Base-by-base conservation (phyloP, 2,113 vertebrate species). In the Burhinus bistriatus region DNA sequence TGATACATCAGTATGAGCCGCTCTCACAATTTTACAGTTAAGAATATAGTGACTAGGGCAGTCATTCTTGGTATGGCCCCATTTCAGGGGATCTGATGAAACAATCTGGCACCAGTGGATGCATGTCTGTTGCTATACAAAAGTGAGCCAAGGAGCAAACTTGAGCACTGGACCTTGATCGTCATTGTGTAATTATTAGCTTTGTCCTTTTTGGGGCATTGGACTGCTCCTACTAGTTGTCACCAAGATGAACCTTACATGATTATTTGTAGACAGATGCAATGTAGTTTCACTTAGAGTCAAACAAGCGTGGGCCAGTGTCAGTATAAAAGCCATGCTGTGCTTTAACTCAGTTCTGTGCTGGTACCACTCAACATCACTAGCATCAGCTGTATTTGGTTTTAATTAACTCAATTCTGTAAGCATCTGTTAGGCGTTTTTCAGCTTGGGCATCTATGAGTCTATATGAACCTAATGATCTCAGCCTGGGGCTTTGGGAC, bases 331-430 rank as follows among this genome's bases (percentile, higher is more conserved):
- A 93, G 18, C 34, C 32, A 52, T 29, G 18, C 29, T 75, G 44
- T 59, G 47, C 8, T 91, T 91, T 69, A 52, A 40, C 30, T 89
- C 65, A 34, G 15, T 49, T 72, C 47, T 75, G 4, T 69, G 12
- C 36, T 45, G 44, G 15, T 87, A 85, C 30, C n/a, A 40, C 40
- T 71, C 45, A 51, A 45, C 9, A 19, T 66, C 57, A 85, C 30
- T 65, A 82, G 13, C 34, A 69, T 27, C 85, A 58, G 6, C 42
- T 78, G 72, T 58, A 54, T 87, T 75, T 89, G 12, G 2, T 93
- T 91, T 95, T 89, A 86, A 83, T 87, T 94, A 90, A 36, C 23
- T 45, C 36, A 81, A 13, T 75, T 92, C 65, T 89, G 61, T 82
- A 69, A 91, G 36, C n/a, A 52, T 76, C 65, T 82, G 32, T 75